These are phyloP conservation scores for Ctenicera cuprea DNA, from an alignment of 2,888 invertebrate genomes.

Conservation along the genomic window DNA sequence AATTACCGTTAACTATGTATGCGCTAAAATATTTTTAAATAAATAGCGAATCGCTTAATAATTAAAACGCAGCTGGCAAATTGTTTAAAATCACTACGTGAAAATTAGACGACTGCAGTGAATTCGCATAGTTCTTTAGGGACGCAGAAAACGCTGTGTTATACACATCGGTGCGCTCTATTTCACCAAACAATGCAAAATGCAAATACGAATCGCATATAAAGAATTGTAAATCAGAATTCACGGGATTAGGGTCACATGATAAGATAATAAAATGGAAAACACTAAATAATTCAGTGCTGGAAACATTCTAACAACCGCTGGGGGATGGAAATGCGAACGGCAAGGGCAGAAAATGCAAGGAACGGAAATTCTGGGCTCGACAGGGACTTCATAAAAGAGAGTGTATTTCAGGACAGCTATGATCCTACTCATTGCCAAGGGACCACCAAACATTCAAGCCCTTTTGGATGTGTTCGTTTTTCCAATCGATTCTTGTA, in stretches of 20 bases:
- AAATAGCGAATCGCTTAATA: too few relatives aligned
- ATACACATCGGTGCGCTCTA: slow-evolving; percentile 3
- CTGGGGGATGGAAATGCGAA: slow-evolving; percentile 42
- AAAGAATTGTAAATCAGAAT: slow-evolving; percentile 39
- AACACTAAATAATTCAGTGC: slow-evolving; percentile 51
- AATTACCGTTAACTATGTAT: too few relatives aligned
- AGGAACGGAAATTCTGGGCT: slow-evolving; percentile 48
- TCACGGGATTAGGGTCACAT: slow-evolving; percentile 38
- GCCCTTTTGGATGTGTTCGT: slow-evolving; percentile 37
- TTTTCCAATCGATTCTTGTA: slow-evolving; percentile 46
- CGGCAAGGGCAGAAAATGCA: slow-evolving; percentile 48
- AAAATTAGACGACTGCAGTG: too few relatives aligned
- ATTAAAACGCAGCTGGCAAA: background rate
- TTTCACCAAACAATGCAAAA: slow-evolving; percentile 24
- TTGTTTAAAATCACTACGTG: background rate
- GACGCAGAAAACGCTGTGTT: background rate
- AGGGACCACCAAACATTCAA: slow-evolving; percentile 49
- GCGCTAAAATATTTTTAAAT: too few relatives aligned
- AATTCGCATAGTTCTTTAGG: background rate
- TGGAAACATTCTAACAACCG: slow-evolving; percentile 50
- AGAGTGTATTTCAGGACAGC: slow-evolving; percentile 51
- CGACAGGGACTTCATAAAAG: slow-evolving; percentile 51
- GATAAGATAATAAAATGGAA: slow-evolving; percentile 50
- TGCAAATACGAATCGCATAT: slow-evolving; percentile 32
- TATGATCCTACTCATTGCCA: slow-evolving; percentile 52